A percentile compares a stretch with the other conserved stretches of the same genome.
Conservation (phyloP, 2,888 invertebrate species). For the Criorhina ranunculi region DNA sequence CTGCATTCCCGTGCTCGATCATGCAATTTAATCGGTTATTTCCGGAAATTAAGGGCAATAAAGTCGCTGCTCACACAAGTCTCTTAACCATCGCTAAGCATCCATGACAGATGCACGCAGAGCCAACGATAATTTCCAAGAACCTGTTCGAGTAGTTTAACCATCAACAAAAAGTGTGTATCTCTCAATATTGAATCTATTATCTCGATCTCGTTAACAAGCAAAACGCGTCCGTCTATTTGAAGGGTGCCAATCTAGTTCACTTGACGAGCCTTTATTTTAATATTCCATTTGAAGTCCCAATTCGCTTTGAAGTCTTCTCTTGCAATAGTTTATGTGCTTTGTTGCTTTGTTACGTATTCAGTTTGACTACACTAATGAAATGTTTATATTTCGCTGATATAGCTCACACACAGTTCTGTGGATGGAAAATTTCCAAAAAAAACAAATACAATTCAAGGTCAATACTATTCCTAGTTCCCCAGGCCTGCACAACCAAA, state of each 20-base stretch:
- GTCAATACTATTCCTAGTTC: constrained; percentile 14
- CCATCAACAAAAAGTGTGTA: background rate
- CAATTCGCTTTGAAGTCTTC: constrained; percentile 49
- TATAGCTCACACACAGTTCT: background rate
- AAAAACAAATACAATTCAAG: constrained; percentile 30
- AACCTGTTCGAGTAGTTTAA: constrained; percentile 19
- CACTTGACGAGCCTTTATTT: constrained; percentile 22
- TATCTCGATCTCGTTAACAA: constrained; percentile 21
- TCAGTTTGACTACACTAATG: background rate
- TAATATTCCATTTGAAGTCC: constrained; percentile 39
- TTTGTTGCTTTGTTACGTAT: no score
- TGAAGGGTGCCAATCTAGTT: constrained; percentile 25
- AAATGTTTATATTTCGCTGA: constrained; percentile 44
- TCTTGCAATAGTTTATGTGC: background rate
- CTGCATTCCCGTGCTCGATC: background rate
- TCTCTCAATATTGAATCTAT: constrained; percentile 22
- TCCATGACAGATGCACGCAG: constrained; percentile 29
- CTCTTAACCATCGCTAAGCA: constrained; percentile 2
- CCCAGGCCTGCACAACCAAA: constrained; percentile 18
- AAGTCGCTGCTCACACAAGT: constrained; percentile 33
- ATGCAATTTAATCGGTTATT: constrained; percentile 46
- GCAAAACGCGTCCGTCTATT: constrained; percentile 4
- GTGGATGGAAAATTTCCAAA: constrained; percentile 27
- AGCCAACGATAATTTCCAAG: no score
- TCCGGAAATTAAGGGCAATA: constrained; percentile 57